Percentiles rank a stretch among this genome's conserved stretches.
These are phyloP conservation scores for Agonopterix subpropinquella DNA, from an alignment of 2,888 invertebrate genomes.

Conservation along the genomic window DNA sequence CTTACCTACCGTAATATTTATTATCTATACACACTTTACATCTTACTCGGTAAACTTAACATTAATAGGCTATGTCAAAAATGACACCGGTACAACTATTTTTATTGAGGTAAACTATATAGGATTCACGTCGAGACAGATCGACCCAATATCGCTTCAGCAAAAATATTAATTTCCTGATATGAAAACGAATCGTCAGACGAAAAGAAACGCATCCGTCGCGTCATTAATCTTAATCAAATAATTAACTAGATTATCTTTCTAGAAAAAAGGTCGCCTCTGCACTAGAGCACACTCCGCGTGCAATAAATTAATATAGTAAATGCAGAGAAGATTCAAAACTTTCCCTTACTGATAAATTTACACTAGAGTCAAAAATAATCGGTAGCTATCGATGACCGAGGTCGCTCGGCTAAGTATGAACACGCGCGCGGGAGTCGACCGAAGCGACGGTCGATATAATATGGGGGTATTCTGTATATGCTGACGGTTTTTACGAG, in stretches of 20 bases:
- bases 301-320: conserved; percentile 36
- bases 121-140: conserved; percentile 58
- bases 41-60: conserved; percentile 66
- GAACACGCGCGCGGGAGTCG: too few species aligned
- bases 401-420: background rate
- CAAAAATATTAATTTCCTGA: conserved; percentile 50
- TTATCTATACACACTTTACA: conserved; percentile 59
- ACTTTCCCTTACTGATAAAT: conserved; percentile 26
- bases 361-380: conserved; percentile 27
- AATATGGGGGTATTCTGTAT: too few species aligned
- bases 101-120: conserved; percentile 71
- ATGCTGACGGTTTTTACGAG: too few species aligned
- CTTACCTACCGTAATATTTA: conserved; percentile 38
- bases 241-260: conserved; percentile 24
- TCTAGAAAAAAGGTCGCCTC: conserved; percentile 24
- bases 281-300: conserved; percentile 27
- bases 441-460: too few species aligned
- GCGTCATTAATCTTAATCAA: conserved; percentile 19
- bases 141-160: conserved; percentile 49
- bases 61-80: conserved; percentile 72
- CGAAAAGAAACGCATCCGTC: conserved; percentile 28
- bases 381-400: conserved; percentile 17
- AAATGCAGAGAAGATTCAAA: conserved; percentile 44
- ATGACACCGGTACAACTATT: conserved; percentile 67
- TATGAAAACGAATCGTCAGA: conserved; percentile 49